These are phyloP conservation scores for Archilochus colubris DNA, from an alignment of 2,113 vertebrate species.

Conservation along the genomic window DNA sequence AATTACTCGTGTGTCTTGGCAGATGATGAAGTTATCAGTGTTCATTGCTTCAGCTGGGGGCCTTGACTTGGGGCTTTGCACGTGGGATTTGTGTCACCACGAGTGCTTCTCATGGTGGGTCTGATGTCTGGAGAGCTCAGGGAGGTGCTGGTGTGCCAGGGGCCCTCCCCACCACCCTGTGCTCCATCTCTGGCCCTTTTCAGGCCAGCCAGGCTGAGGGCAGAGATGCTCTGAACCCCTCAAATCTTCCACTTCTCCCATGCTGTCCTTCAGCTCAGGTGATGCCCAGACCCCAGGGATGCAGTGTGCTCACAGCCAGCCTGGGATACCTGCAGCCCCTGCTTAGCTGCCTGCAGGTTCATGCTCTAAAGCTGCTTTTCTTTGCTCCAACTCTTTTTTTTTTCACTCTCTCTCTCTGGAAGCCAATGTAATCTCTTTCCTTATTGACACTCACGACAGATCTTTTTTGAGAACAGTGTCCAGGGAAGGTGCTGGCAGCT, in stretches of 20 bases:
- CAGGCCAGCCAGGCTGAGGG: background rate
- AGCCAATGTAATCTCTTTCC: background rate
- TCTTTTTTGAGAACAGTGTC: background rate
- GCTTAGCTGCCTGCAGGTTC: background rate
- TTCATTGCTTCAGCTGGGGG: background rate
- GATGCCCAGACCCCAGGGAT: background rate
- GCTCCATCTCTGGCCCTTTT: background rate
- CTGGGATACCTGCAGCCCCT: background rate
- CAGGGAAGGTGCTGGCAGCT: background rate
- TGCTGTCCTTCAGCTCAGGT: background rate
- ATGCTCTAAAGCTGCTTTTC: background rate
- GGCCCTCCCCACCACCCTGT: background rate
- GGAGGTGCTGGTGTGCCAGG: rapidly evolving
- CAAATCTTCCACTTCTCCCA: rapidly evolving
- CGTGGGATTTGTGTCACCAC: background rate
- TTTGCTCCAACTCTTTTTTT: background rate
- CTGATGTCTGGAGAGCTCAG: rapidly evolving
- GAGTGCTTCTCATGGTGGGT: rapidly evolving
- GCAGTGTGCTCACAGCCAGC: background rate
- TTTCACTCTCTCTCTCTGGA: rapidly evolving
- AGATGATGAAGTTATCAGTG: constrained; percentile 36
- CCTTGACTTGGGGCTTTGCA: background rate
- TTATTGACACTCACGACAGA: background rate
- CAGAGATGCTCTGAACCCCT: background rate
- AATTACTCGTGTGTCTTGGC: background rate